A percentile compares a stretch with the other conserved stretches of the same genome.
phyloP scores from a whole-genome alignment of 2,797 vertebrate genomes.

The Hapalemur alaotrensis region DNA sequence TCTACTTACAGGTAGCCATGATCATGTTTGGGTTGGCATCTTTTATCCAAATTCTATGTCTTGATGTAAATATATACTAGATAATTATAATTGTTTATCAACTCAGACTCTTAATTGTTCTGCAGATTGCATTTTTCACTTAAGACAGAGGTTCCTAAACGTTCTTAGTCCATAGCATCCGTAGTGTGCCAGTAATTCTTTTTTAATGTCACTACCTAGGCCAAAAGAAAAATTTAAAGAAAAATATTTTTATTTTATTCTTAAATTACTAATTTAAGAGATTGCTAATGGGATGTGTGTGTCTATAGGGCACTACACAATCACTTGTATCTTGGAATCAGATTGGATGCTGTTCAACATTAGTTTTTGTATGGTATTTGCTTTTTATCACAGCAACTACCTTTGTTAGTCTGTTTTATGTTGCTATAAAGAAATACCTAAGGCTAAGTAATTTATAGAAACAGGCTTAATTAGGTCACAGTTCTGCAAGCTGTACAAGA shows the following conservation, averaged over 20 bases:
- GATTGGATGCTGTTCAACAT: background rate
- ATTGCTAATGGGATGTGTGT: background rate
- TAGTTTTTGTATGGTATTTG: background rate
- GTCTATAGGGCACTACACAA: background rate
- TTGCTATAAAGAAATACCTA: background rate
- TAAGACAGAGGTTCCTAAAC: background rate
- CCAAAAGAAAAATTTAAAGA: background rate
- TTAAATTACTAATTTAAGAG: background rate
- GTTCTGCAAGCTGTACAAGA: background rate
- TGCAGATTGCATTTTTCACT: background rate
- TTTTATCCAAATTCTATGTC: background rate
- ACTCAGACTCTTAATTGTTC: background rate
- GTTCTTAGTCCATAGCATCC: background rate
- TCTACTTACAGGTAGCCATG: background rate
- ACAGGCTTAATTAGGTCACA: background rate
- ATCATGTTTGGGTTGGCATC: background rate
- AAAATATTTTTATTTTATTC: background rate
- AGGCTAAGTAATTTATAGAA: background rate
- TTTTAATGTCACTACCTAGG: background rate
- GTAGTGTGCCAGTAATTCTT: background rate
- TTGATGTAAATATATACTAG: background rate
- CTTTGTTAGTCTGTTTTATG: background rate
- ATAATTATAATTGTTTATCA: background rate
- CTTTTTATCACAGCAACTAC: background rate
- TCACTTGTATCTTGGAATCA: background rate